A percentile compares a stretch with the other conserved stretches of the same genome.
phyloP scores from a whole-genome alignment of 1,140 invertebrate species.

The Pollicipes pollicipes region DNA sequence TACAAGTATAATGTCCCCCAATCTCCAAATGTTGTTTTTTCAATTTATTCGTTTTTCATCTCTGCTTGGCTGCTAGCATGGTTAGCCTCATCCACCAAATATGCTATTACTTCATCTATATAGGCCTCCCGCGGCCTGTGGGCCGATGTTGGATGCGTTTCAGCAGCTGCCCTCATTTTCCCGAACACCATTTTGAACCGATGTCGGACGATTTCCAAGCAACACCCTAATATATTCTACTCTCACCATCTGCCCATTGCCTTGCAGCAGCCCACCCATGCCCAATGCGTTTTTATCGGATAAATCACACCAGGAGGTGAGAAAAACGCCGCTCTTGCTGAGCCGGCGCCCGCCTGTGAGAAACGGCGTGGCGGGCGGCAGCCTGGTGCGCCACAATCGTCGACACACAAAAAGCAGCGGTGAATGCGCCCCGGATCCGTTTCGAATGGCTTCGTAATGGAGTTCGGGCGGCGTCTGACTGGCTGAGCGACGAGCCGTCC shows the following conservation, averaged over 20 bases:
- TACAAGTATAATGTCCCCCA: no score
- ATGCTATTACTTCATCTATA: no score
- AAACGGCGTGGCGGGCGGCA: not conserved
- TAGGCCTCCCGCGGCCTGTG: no score
- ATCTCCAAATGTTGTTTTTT: no score
- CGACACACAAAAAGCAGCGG: not conserved
- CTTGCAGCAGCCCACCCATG: not conserved
- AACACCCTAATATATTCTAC: not conserved
- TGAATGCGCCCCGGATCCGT: not conserved
- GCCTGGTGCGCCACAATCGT: not conserved
- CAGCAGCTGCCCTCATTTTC: no score
- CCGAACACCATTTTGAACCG: constrained; percentile 1
- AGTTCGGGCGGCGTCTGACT: not conserved
- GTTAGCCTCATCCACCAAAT: no score
- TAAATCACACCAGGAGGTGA: not conserved
- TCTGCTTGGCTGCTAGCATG: no score
- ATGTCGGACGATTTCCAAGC: not conserved
- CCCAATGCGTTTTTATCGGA: not conserved
- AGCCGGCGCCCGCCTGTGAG: not conserved
- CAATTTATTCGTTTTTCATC: no score
- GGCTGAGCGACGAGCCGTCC: no score
- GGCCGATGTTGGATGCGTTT: no score
- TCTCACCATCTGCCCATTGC: not conserved
- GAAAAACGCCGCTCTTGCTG: not conserved
- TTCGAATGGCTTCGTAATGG: constrained; percentile 1